These are phyloP conservation scores for Lemur catta DNA, from an alignment of 2,797 vertebrate genomes.

Conservation along the genomic window DNA sequence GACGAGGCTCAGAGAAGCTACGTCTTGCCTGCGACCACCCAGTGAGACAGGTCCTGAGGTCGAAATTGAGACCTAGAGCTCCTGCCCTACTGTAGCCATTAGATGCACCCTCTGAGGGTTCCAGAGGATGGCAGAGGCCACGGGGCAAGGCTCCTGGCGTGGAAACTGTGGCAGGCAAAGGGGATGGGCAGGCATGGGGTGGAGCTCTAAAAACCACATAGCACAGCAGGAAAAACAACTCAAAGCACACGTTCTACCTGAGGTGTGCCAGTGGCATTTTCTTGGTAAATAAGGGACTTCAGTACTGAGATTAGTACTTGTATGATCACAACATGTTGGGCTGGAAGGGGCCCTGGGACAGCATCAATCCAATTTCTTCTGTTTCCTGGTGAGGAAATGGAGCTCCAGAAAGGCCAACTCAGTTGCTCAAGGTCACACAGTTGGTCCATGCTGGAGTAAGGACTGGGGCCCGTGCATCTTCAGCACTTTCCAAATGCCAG, in stretches of 20 bases:
- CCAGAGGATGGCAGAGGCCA: background rate
- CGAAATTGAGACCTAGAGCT: background rate
- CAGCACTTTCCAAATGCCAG: background rate
- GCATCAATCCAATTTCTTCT: background rate
- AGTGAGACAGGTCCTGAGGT: constrained; percentile 32
- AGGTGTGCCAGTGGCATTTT: background rate
- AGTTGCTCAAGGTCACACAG: background rate
- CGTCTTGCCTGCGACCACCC: constrained; percentile 17
- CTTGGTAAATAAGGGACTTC: background rate
- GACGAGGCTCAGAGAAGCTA: constrained; percentile 28
- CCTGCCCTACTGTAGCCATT: background rate
- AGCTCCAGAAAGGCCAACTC: background rate
- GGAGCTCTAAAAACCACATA: background rate
- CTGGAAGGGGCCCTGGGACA: background rate
- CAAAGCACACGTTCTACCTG: background rate
- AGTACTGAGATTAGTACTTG: background rate
- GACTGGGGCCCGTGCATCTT: rapidly evolving
- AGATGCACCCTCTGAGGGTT: background rate
- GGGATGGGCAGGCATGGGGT: rapidly evolving
- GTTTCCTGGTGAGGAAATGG: background rate
- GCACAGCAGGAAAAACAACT: background rate
- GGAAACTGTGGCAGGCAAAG: background rate
- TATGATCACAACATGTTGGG: background rate
- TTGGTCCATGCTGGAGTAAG: background rate
- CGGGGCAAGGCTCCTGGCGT: background rate